A percentile compares a stretch with the other conserved stretches of the same genome.
Evolutionary conservation across 2,888 invertebrate genomes (phyloP).

Genomic region (Lordiphosa fenestrarum): DNA sequence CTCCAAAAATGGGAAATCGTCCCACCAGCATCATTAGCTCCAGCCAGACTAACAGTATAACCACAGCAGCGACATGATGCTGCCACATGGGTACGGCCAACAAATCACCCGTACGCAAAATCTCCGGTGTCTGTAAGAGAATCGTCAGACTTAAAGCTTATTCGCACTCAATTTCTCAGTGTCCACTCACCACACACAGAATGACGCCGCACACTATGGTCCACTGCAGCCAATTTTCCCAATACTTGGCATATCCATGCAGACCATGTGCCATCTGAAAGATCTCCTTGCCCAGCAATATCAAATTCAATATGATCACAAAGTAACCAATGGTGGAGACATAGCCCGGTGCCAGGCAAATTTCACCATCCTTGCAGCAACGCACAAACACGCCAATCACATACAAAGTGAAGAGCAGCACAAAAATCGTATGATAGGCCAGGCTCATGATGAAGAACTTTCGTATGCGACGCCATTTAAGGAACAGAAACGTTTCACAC

Average conservation of each 20-base stretch:
- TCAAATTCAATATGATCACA: constrained; percentile 84
- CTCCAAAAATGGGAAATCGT: constrained; percentile 91
- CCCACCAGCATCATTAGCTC: constrained; percentile 93
- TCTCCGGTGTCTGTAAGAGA: constrained; percentile 73
- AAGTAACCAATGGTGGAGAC: constrained; percentile 82
- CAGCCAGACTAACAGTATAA: constrained; percentile 90
- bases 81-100: constrained; percentile 84
- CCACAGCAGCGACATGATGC: constrained; percentile 89
- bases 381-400: constrained; percentile 83
- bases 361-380: constrained; percentile 65
- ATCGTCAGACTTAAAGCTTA: background rate
- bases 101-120: constrained; percentile 71
- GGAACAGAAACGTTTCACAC: constrained; percentile 90
- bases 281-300: constrained; percentile 87
- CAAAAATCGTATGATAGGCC: constrained; percentile 88
- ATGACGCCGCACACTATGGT: constrained; percentile 87
- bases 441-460: constrained; percentile 91
- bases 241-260: constrained; percentile 87
- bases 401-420: constrained; percentile 87
- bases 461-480: constrained; percentile 91
- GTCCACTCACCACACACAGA: constrained; percentile 83
- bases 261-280: constrained; percentile 86
- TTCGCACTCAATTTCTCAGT: too few relatives aligned
- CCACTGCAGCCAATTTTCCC: constrained; percentile 93
- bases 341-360: constrained; percentile 71